Conservation (phyloP, 2,797 vertebrate genomes). For the Dipus sagitta region DNA sequence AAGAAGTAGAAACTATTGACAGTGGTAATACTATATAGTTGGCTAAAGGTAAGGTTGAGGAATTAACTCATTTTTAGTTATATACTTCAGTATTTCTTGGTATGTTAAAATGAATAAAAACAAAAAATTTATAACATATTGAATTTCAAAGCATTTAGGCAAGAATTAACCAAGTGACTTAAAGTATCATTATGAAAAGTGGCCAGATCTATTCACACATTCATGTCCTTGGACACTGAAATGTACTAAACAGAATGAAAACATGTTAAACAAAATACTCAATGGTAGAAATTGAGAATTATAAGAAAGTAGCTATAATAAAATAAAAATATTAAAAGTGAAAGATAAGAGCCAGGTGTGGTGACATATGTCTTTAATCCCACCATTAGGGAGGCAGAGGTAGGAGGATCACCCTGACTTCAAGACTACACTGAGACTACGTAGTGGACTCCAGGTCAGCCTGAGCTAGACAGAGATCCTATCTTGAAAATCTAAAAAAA, state of each 20-base stretch:
- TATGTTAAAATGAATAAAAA: conserved; percentile 49
- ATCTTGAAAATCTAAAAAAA: too few species aligned
- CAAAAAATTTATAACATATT: background rate
- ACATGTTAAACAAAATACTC: conserved; percentile 16
- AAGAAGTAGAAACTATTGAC: conserved; percentile 24
- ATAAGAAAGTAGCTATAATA: background rate
- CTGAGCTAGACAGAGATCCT: too few species aligned
- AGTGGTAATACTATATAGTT: background rate
- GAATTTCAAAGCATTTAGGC: conserved; percentile 20
- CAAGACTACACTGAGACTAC: too few species aligned
- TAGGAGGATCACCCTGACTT: too few species aligned
- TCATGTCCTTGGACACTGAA: background rate
- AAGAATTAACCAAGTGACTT: conserved; percentile 13
- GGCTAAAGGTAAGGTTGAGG: background rate
- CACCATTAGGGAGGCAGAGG: too few species aligned
- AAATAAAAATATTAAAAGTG: background rate
- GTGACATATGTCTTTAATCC: too few species aligned
- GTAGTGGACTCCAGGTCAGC: too few species aligned
- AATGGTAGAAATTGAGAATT: background rate
- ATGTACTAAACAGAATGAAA: conserved; percentile 38
- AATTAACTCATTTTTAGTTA: conserved; percentile 28
- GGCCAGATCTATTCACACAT: background rate
- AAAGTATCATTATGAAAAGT: conserved; percentile 40
- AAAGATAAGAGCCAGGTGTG: background rate
- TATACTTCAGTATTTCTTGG: background rate